Evolutionary conservation across 2,797 vertebrate genomes (phyloP), one percentile per base, ranked within the genome.

Genomic region (Eurystomus glaucurus): DNA sequence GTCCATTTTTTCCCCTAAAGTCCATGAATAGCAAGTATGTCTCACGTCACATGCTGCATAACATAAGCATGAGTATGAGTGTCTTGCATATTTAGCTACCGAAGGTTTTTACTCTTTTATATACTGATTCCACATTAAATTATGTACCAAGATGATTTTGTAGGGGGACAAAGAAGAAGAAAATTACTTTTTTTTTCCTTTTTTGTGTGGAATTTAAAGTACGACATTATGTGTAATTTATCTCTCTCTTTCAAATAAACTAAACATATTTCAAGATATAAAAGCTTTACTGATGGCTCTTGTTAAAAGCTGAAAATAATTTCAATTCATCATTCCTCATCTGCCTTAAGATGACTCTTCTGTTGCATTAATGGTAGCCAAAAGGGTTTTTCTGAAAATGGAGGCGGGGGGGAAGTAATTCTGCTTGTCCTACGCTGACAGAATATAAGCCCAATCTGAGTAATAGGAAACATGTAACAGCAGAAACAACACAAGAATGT

Each of bases 291-390:
- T 68, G 88, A 78, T 85, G 58, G 18, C 57, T 95, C 54, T 82
- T 79, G 29, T 65, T 79, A 90, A 93, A 84, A 71, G 84, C 82
- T 82, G 45, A 68, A 87, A 91, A 89, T 84, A 62, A 87, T 89
- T 81, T 81, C 54, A 78, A 78, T 84, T 93, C 52, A 75, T 93
- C 74, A 82, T 75, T 71, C 39, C 57, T 95, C 61, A 64, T 89
- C 66, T 85, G 84, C 88, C 74, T 85, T 68, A 55, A 89, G 68
- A 89, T 79, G 52, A 79, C 51, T 58, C 80, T 96, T 85, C 64
- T 89, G 39, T 85, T 85, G 80, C n/a, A 68, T 87, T 89, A 94
- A 96, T 68, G 48, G 52, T 78, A 89, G 69, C 77, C 72, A 70
- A 94, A 87, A 94, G 57, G 51, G 28, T 46, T 89, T 89, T 81